Base-by-base conservation (phyloP, 2,888 invertebrate genomes). In the Listrodromus nycthemerus region DNA sequence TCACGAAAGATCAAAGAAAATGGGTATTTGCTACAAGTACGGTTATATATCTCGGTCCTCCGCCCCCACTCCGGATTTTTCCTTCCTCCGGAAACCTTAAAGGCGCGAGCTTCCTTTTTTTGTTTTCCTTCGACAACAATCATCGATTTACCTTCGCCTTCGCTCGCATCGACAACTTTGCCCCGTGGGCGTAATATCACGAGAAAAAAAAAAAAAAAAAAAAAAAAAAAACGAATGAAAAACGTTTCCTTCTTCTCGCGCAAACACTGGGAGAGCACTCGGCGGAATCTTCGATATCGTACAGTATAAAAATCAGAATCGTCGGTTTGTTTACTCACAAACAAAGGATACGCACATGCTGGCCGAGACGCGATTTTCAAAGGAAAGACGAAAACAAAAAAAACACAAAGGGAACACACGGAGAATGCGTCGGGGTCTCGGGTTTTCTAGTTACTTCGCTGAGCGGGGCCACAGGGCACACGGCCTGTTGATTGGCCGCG, bases 1-100 rank as follows among this genome's bases (percentile, higher is more conserved):
- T 87, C 73, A 85, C 80, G 84, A 30, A 86, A 87, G 86, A 89
- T 89, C 89, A 89, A 89, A 89, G 89, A 88, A 88, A 87, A 83
- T 86, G 87, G 86, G 88, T 86, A 89, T 88, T 87, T 87, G 87
- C 87, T 88, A 89, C 88, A 88, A 89, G 88, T 88, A 89, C 86
- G 86, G 84, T 83, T 78, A 73, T 55, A 71, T 52, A 73, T 67
- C 55, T 45, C 73, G 58, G 13, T 41, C 52, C 33, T 21, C 65
- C 48, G 19, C n/a, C 33, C 27, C 33, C 41, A 30, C 65, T 27
- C 69, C 27, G n/a, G 24, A 10, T 37, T 24, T 55, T 41, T 48
- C 13, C 41, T 45, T 65, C 63, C 2, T 50, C 13, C 75, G 19
- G 37, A n/a, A 10, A 37, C 33, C 50, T 63, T 48, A 65, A 75